Evolutionary conservation across 1,140 invertebrate species (phyloP).

Genomic region (Hycleus cichorii): DNA sequence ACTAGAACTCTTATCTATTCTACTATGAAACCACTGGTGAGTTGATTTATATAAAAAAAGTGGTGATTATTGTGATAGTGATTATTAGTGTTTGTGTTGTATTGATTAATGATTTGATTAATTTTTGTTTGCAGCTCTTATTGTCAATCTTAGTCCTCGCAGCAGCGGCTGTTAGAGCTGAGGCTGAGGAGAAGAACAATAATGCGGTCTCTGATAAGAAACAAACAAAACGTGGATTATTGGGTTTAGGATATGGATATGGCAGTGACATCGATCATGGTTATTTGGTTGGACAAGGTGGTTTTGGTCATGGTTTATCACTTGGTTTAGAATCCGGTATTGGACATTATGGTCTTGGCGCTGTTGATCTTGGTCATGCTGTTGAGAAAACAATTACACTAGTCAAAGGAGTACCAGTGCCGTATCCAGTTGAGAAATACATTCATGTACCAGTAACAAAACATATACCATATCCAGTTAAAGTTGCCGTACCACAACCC

Average conservation of each 20-base stretch:
- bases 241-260: conserved; percentile 50
- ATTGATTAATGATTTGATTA: conserved; percentile 12
- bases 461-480: conserved; percentile 45
- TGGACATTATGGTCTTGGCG: conserved; percentile 28
- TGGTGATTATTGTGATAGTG: conserved; percentile 10
- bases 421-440: conserved; percentile 53
- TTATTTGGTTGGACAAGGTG: conserved; percentile 44
- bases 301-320: conserved; percentile 33
- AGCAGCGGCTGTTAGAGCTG: conserved; percentile 53
- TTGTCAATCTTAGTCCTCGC: conserved; percentile 64
- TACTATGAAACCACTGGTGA: conserved; percentile 52
- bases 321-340: neutral
- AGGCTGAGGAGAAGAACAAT: conserved; percentile 52
- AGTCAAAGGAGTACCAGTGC: conserved; percentile 37
- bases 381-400: conserved; percentile 52
- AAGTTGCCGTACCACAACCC: conserved; percentile 49
- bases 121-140: conserved; percentile 52
- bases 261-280: conserved; percentile 53
- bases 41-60: conserved; percentile 27
- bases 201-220: conserved; percentile 54
- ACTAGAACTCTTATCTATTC: conserved; percentile 43
- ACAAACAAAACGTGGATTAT: conserved; percentile 56
- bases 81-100: neutral
- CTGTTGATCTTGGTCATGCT: conserved; percentile 39
- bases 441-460: conserved; percentile 54